Evolutionary conservation across 2,797 vertebrate genomes (phyloP).

Genomic region (Todus mexicanus): DNA sequence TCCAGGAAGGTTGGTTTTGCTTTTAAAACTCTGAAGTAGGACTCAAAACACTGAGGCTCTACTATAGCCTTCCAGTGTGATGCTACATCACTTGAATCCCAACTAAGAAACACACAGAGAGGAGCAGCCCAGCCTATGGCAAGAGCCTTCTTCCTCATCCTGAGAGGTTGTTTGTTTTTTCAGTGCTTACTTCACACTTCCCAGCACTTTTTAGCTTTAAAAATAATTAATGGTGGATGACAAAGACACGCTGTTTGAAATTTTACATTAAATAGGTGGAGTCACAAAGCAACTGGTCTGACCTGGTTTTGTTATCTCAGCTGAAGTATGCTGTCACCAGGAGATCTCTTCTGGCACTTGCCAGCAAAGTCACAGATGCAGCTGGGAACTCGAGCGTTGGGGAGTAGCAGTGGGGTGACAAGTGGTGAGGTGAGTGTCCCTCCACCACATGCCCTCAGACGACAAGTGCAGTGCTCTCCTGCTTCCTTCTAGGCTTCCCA

Average conservation of each 20-base stretch:
- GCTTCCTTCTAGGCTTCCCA: not conserved
- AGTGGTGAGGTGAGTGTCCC: not conserved
- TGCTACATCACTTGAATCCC: not conserved
- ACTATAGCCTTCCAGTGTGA: not conserved
- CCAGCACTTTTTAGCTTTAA: not conserved
- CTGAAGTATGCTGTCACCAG: not conserved
- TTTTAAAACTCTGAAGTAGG: not conserved
- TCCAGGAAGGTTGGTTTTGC: not conserved
- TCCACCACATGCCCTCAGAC: accelerated
- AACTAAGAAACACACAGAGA: not conserved
- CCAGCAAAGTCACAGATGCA: not conserved
- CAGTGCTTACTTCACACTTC: not conserved
- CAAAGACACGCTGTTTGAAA: not conserved
- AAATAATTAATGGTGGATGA: not conserved
- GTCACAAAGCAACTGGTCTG: not conserved
- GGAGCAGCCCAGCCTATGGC: accelerated
- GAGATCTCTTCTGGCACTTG: not conserved
- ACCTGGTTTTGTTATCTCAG: constrained; percentile 30
- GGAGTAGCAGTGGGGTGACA: not conserved
- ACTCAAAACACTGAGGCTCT: not conserved
- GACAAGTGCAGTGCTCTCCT: not conserved
- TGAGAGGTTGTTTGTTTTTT: not conserved
- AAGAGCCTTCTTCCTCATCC: not conserved
- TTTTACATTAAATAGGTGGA: constrained; percentile 23
- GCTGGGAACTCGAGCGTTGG: not conserved